Evolutionary conservation across 2,888 invertebrate genomes (phyloP).

Genomic region (Ophion ventricosus): DNA sequence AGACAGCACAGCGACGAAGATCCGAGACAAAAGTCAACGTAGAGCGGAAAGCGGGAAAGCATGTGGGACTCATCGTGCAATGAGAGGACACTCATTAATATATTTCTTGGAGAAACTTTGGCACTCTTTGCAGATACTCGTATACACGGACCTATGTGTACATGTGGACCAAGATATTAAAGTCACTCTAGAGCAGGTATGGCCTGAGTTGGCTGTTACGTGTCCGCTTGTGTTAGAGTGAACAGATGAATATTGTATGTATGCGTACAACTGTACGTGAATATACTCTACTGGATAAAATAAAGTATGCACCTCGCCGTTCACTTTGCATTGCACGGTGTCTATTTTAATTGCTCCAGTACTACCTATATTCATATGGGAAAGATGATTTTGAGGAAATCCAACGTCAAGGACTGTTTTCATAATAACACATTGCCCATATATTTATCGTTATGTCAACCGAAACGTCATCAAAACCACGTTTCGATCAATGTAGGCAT

Average conservation of each 20-base stretch:
- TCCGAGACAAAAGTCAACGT: not conserved
- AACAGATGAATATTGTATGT: not conserved
- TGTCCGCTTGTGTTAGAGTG: not conserved
- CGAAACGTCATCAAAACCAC: too few species aligned
- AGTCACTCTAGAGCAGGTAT: conserved; percentile 24
- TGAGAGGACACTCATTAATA: conserved; percentile 73
- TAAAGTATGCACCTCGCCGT: too few species aligned
- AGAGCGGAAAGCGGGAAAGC: not conserved
- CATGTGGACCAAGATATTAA: conserved; percentile 15
- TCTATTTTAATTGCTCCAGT: too few species aligned
- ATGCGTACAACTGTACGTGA: not conserved
- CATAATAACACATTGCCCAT: too few species aligned
- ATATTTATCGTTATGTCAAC: too few species aligned
- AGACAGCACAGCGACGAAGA: not conserved
- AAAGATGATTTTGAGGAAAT: too few species aligned
- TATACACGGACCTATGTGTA: not conserved
- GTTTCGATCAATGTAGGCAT: too few species aligned
- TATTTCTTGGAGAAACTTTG: conserved; percentile 68
- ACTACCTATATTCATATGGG: too few species aligned
- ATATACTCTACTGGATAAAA: not conserved
- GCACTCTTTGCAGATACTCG: conserved; percentile 32
- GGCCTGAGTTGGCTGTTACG: conserved; percentile 5
- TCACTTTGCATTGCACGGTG: too few species aligned
- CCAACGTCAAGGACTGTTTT: too few species aligned
- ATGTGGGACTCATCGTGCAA: conserved; percentile 61